Evolutionary conservation across 2,113 vertebrate genomes (phyloP).

Genomic region (Cheirogaleus medius): DNA sequence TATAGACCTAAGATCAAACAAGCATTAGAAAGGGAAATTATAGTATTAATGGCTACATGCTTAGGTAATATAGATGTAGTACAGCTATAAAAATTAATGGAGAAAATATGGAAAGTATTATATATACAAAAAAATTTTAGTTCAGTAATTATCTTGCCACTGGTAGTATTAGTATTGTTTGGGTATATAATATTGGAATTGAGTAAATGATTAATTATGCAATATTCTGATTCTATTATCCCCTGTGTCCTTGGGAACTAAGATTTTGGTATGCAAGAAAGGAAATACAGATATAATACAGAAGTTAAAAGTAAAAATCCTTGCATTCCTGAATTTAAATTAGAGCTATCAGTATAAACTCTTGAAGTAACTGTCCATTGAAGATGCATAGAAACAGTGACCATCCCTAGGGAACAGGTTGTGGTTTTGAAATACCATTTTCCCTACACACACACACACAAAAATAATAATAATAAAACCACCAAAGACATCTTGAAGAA

Average conservation of each 20-base stretch:
- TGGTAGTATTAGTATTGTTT: not conserved
- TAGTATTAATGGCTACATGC: not conserved
- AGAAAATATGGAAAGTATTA: not conserved
- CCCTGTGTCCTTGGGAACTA: not conserved
- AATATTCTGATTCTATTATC: conserved; percentile 27
- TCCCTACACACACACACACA: no score
- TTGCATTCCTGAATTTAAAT: not conserved
- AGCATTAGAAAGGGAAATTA: conserved; percentile 17
- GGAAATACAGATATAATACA: not conserved
- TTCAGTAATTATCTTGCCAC: not conserved
- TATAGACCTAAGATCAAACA: conserved; percentile 31
- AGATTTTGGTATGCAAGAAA: conserved; percentile 18
- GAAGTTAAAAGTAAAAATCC: not conserved
- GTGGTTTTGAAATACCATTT: not conserved
- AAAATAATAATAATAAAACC: no score
- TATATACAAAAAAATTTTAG: not conserved
- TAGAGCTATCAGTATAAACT: not conserved
- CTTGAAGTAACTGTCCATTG: not conserved
- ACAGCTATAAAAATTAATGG: conserved; percentile 27
- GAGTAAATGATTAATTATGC: not conserved
- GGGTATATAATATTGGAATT: not conserved
- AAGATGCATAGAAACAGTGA: not conserved
- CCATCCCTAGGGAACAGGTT: not conserved
- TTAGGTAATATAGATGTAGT: not conserved
- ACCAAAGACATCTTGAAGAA: not conserved